Conservation (phyloP, 2,888 invertebrate genomes). For the Orthosia cruda region DNA sequence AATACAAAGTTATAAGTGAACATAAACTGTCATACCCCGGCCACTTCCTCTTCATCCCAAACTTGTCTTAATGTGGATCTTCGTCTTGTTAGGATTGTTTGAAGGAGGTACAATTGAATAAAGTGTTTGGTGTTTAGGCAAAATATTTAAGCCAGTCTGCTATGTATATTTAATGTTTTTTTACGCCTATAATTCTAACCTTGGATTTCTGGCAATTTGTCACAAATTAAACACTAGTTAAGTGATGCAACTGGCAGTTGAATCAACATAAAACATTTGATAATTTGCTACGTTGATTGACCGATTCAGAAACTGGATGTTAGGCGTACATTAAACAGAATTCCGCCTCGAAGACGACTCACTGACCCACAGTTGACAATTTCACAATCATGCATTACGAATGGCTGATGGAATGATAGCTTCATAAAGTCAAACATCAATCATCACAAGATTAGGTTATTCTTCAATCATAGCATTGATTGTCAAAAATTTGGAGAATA, state of each 20-base stretch:
- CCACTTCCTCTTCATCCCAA: conserved; percentile 45
- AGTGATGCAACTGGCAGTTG: too few relatives aligned
- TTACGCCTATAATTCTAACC: too few relatives aligned
- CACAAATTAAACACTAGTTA: too few relatives aligned
- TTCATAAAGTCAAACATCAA: background rate
- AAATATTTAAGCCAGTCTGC: too few relatives aligned
- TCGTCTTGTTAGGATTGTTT: conserved; percentile 47
- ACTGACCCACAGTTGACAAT: background rate
- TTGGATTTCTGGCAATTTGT: too few relatives aligned
- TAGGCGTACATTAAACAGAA: too few relatives aligned
- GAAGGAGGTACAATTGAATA: background rate
- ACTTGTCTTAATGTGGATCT: conserved; percentile 42
- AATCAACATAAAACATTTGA: too few relatives aligned
- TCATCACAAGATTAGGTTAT: background rate
- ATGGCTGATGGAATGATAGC: background rate
- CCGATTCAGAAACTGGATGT: too few relatives aligned
- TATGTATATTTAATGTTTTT: background rate
- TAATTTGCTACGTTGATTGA: too few relatives aligned
- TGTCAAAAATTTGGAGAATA: too few relatives aligned
- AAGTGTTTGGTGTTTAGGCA: background rate
- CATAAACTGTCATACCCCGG: conserved; percentile 46
- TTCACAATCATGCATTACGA: background rate
- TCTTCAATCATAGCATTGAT: background rate
- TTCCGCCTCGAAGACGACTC: too few relatives aligned
- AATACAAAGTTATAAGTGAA: conserved; percentile 33